A percentile compares a stretch with the other conserved stretches of the same genome.
Evolutionary conservation across 2,797 vertebrate genomes (phyloP).

Genomic region (Cossypha polioptera): DNA sequence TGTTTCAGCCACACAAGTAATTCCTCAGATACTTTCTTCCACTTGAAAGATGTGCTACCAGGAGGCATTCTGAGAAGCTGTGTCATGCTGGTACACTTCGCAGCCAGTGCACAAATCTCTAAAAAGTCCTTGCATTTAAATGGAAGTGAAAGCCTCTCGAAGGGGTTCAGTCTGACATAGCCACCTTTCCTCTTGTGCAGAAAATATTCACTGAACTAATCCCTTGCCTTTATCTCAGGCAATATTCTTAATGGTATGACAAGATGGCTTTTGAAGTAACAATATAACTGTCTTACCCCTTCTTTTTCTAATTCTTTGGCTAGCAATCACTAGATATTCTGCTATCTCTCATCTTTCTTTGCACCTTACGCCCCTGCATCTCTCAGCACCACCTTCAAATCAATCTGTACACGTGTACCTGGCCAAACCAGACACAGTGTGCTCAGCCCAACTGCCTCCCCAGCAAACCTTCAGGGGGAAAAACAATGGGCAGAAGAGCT

Average conservation of each 20-base stretch:
- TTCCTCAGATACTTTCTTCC: fast-evolving
- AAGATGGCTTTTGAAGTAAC: background rate
- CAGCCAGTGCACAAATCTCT: background rate
- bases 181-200: background rate
- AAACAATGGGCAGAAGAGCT: fast-evolving
- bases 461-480: fast-evolving
- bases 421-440: fast-evolving
- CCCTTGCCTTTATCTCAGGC: background rate
- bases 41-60: background rate
- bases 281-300: background rate
- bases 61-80: background rate
- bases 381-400: background rate
- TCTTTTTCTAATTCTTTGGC: background rate
- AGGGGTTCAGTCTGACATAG: background rate
- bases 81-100: fast-evolving
- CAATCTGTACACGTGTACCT: fast-evolving
- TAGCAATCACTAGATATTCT: background rate
- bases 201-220: background rate
- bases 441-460: background rate
- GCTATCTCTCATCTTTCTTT: background rate
- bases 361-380: background rate
- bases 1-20: background rate
- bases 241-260: background rate
- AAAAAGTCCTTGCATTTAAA: background rate
- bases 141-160: background rate